Evolutionary conservation across 64 coral and sea anemone genomes (phyloP), one percentile per base, ranked within the genome.

Genomic region (Hydrozoanthus tunicans): DNA sequence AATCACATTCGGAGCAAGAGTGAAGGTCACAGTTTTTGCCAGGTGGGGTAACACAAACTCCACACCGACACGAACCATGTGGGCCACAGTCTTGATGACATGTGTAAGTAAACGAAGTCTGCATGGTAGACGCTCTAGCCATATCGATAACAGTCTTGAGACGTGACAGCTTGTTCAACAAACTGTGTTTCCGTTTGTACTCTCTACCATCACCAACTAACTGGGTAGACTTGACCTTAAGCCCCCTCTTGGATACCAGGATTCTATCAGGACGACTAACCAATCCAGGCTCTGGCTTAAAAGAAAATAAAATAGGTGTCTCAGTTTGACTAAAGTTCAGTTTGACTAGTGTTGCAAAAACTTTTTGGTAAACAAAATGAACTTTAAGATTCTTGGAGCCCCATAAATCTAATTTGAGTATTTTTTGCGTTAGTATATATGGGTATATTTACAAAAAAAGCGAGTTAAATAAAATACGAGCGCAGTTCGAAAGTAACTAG

Each of bases 71-170:
- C 9, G 97, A 99, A 3, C 94, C 97, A 86, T 99, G 97, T 27
- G 97, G 97, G 2, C 97, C 97, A 82, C 97, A 99, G 58, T 99
- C 97, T 80, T 93, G 92, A 66, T 99, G 67, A 54, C 97, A 99
- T 0, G 94, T 82, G 68, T 99, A 99, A 1, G 86, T 80, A 6
- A 90, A 73, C 9, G 77, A 77, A 3, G 56, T 68, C 58, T 60
- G 57, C 15, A 77, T 89, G 52, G 57, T 53, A 17, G 92, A 93
- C 61, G 81, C 58, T 84, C 90, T 90, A 11, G 94, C 85, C 82
- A 90, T 92, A 3, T 53, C 54, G 20, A 93, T 74, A 51, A 83
- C 53, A 59, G 92, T 94, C 62, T 94, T 84, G 8, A 96, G 79
- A 26, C 97, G 89, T n/a, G 93, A 86, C 78, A 90, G 79, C 57